phyloP scores from a whole-genome alignment of 2,888 invertebrate species.

The Chaitophorus viminalis region DNA sequence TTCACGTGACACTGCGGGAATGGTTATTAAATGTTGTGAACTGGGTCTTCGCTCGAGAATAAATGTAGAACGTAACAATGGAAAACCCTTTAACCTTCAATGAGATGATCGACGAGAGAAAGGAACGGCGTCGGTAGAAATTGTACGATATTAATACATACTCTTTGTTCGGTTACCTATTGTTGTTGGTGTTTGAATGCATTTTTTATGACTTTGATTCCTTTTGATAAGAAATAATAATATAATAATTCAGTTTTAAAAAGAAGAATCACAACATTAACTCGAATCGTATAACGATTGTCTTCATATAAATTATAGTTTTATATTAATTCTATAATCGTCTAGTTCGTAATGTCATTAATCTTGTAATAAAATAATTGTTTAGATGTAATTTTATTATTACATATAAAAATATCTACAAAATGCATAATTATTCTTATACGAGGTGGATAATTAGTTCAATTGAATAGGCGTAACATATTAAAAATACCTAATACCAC shows the following conservation, averaged over 20 bases:
- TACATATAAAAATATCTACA: too few relatives aligned
- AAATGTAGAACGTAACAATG: conserved; percentile 39
- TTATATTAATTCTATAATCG: too few relatives aligned
- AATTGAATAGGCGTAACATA: too few relatives aligned
- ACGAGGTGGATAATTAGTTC: too few relatives aligned
- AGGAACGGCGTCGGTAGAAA: conserved; percentile 13
- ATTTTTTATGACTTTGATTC: conserved; percentile 3
- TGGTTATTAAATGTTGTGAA: conserved; percentile 24
- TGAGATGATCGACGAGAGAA: conserved; percentile 32
- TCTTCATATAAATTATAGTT: too few relatives aligned
- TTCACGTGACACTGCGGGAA: conserved; percentile 21
- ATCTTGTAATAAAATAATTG: too few relatives aligned
- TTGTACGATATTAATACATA: background rate
- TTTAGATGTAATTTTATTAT: too few relatives aligned
- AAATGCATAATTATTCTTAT: too few relatives aligned
- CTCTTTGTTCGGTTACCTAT: conserved; percentile 23
- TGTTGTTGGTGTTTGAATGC: conserved; percentile 7
- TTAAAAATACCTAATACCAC: too few relatives aligned
- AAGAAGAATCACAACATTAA: background rate
- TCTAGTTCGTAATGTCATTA: too few relatives aligned
- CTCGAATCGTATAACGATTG: background rate
- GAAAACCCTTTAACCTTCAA: conserved; percentile 47
- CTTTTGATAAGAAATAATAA: background rate
- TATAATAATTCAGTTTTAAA: conserved; percentile 10
- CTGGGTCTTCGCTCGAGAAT: conserved; percentile 36